Percentiles rank a stretch among this genome's conserved stretches.
These are phyloP conservation scores for Popillia japonica DNA, from an alignment of 1,140 invertebrate genomes.

Conservation along the genomic window DNA sequence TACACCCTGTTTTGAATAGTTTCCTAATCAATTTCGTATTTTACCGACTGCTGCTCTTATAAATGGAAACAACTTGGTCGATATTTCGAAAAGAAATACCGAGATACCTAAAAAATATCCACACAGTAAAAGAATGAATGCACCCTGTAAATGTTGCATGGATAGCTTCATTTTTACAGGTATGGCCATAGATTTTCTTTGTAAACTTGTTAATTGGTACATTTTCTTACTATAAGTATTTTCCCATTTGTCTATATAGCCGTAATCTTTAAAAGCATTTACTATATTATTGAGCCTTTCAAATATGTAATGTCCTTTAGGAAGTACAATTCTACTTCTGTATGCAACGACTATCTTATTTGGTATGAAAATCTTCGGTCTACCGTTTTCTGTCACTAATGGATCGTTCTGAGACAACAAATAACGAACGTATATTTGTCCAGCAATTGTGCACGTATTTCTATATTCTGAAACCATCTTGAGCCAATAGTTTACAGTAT, in stretches of 20 bases:
- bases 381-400: background rate
- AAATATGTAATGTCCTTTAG: slow-evolving; percentile 27
- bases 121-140: background rate
- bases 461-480: slow-evolving; percentile 15
- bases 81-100: background rate
- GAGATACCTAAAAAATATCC: background rate
- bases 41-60: too few relatives aligned
- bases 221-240: background rate
- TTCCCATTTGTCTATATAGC: background rate
- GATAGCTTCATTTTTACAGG: background rate
- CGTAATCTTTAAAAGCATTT: slow-evolving; percentile 5
- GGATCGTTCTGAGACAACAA: slow-evolving; percentile 24
- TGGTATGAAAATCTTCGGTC: background rate
- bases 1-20: too few relatives aligned
- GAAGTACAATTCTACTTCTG: background rate
- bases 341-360: background rate
- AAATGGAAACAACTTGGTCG: too few relatives aligned
- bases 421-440: slow-evolving; percentile 26
- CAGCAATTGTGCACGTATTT: slow-evolving; percentile 18
- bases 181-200: background rate
- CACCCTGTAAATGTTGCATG: slow-evolving; percentile 3
- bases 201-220: background rate
- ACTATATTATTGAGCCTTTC: background rate
- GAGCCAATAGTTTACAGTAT: slow-evolving; percentile 8
- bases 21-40: too few relatives aligned